Evolutionary conservation across 2,888 invertebrate species (phyloP), one percentile per base, ranked within the genome.

Genomic region (Rotaria magnacalcarata): DNA sequence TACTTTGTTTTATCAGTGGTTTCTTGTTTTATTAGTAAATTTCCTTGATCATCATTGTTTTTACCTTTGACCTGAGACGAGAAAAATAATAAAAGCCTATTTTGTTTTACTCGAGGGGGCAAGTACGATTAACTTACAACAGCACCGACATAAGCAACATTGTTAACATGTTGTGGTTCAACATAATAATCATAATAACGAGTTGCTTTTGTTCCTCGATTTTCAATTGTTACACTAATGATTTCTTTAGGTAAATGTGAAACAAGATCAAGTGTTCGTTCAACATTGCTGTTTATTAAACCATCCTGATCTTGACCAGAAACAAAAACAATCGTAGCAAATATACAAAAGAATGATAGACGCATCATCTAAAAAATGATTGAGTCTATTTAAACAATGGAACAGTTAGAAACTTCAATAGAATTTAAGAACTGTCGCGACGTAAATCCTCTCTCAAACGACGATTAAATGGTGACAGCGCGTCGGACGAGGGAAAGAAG

Each of bases 241-340:
- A 93, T 92, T 86, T 95, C 93, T 92, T 95, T 96, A 5, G 95
- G 95, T 87, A 97, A 93, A 91, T 97, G 97, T 14, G 95, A 94
- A 11, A 95, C 93, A 88, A 96, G 92, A 92, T 97, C 96, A 88
- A 97, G 93, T 85, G 93, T 93, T 90, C 96, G 93, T 88, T 96
- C 96, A 41, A 95, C 95, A 93, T 95, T 95, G 91, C 90, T 89
- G 87, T 92, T 90, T 4, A 91, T 89, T 34, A 86, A 47, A 52
- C 58, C 56, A 47, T 47, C 47, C 47, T 80, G 80, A 1, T 80
- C 80, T 47, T 80, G 34, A 34, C 67, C 67, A 34, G 19, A 1
- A 67, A 41, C 67, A 67, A 67, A 34, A 67, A 34, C 34, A 67
- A 67, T 67, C 16, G 67, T 6, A 2, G 34, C 4, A 67, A 27